A percentile compares a stretch with the other conserved stretches of the same genome.
These are phyloP conservation scores for Corydoras maculifer DNA, from an alignment of 2,113 vertebrate genomes.

Conservation along the genomic window DNA sequence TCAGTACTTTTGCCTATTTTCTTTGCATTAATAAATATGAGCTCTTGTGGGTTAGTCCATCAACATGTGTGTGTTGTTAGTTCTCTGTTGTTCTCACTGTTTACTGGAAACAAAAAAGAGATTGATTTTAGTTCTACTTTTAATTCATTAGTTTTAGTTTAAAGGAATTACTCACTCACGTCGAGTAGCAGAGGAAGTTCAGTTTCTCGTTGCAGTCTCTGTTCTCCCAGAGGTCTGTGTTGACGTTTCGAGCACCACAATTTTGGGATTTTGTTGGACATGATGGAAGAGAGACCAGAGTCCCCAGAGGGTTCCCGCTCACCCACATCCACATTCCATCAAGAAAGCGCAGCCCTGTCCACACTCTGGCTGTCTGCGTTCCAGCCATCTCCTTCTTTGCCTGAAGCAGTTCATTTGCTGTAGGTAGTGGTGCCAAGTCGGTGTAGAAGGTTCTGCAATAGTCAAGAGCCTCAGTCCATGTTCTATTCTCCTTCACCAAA, in stretches of 20 bases:
- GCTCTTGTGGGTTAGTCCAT: too few species aligned
- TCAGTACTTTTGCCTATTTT: too few species aligned
- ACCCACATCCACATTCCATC: conserved; percentile 30
- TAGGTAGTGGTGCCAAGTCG: conserved; percentile 9
- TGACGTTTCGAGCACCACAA: conserved; percentile 42
- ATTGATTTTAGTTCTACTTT: too few species aligned
- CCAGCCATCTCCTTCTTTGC: not conserved
- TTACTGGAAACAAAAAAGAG: too few species aligned
- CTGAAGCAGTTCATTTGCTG: not conserved
- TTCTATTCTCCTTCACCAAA: conserved; percentile 23
- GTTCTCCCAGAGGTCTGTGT: not conserved
- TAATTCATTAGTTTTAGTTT: too few species aligned
- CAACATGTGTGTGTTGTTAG: too few species aligned
- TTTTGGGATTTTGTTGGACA: conserved; percentile 25
- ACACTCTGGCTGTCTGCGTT: conserved; percentile 11
- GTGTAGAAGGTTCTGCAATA: conserved; percentile 21
- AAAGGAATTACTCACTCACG: not conserved
- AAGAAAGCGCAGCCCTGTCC: conserved; percentile 33
- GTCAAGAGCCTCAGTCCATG: conserved; percentile 31
- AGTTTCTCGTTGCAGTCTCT: conserved; percentile 46
- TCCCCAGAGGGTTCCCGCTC: not conserved
- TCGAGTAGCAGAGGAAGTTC: conserved; percentile 45
- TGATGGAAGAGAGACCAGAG: not conserved
- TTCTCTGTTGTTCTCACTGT: too few species aligned
- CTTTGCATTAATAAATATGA: too few species aligned